Percentiles rank a stretch among this genome's conserved stretches.
These are phyloP conservation scores for Heliconius himera DNA, from an alignment of 1,140 invertebrate species.

Conservation along the genomic window DNA sequence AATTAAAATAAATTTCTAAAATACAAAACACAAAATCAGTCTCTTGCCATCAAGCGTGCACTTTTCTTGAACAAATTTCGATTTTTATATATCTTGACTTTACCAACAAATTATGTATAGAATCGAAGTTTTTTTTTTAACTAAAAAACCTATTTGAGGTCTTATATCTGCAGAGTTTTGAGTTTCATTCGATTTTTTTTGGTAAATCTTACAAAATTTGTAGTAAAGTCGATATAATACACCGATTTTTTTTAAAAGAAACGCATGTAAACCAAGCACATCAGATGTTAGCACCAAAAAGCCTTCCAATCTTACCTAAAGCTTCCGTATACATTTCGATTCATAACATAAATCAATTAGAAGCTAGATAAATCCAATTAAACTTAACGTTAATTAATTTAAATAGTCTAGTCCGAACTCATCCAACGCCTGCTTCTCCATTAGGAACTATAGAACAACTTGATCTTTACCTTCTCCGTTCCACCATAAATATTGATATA, in stretches of 20 bases:
- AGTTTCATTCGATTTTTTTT: background rate
- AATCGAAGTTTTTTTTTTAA: background rate
- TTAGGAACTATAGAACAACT: slow-evolving; percentile 6
- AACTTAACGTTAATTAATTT: slow-evolving; percentile 11
- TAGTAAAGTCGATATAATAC: background rate
- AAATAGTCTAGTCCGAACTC: slow-evolving; percentile 7
- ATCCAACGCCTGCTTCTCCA: background rate
- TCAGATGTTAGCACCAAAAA: slow-evolving; percentile 66
- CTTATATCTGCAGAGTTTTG: background rate
- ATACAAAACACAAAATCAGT: slow-evolving; percentile 30
- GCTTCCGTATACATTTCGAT: slow-evolving; percentile 17
- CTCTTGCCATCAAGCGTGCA: slow-evolving; percentile 32
- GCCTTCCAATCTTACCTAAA: background rate
- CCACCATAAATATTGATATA: slow-evolving; percentile 1
- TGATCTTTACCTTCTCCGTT: background rate
- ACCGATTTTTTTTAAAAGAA: slow-evolving; percentile 24
- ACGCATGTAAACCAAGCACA: slow-evolving; percentile 39
- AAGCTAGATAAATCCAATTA: slow-evolving; percentile 23
- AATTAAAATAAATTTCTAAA: slow-evolving; percentile 42
- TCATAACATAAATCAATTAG: slow-evolving; percentile 11
- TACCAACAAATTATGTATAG: background rate
- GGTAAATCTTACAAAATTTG: background rate
- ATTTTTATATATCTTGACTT: slow-evolving; percentile 1
- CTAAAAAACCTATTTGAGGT: background rate
- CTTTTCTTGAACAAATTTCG: slow-evolving; percentile 29